Evolutionary conservation across 1,140 invertebrate genomes (phyloP).

Genomic region (Drosophila bocqueti): DNA sequence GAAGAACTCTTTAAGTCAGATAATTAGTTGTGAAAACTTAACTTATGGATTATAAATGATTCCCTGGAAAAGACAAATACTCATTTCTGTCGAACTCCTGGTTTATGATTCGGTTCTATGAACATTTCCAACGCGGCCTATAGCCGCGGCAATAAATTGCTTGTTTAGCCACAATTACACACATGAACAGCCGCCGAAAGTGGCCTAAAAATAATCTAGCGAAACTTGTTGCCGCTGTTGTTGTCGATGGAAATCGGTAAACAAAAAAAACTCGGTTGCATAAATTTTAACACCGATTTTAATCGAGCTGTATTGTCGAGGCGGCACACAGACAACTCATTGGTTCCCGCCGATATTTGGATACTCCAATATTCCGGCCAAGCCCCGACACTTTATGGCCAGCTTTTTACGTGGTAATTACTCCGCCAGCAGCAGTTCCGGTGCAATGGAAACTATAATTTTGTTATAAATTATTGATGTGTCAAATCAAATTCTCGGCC

Average conservation of each 20-base stretch:
- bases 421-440: conserved; percentile 73
- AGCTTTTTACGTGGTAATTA: conserved; percentile 68
- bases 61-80: neutral
- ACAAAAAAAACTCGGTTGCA: conserved; percentile 70
- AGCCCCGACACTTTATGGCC: conserved; percentile 59
- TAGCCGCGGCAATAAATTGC: conserved; percentile 62
- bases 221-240: conserved; percentile 40
- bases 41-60: neutral
- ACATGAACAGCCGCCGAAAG: conserved; percentile 60
- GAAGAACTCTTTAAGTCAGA: neutral
- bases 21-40: neutral
- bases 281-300: conserved; percentile 84
- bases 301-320: conserved; percentile 67
- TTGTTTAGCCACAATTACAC: conserved; percentile 71
- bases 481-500: conserved; percentile 75
- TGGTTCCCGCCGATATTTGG: conserved; percentile 43
- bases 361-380: conserved; percentile 23
- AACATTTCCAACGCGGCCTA: conserved; percentile 54
- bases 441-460: conserved; percentile 67
- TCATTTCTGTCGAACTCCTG: too few species aligned
- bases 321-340: conserved; percentile 59
- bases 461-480: conserved; percentile 78
- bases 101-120: neutral
- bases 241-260: conserved; percentile 66
- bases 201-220: conserved; percentile 50